These are phyloP conservation scores for Aurelia aurita complex sp. Pacific DNA, from an alignment of 30 jellyfish, hydroid and myxozoan genomes.

Conservation along the genomic window DNA sequence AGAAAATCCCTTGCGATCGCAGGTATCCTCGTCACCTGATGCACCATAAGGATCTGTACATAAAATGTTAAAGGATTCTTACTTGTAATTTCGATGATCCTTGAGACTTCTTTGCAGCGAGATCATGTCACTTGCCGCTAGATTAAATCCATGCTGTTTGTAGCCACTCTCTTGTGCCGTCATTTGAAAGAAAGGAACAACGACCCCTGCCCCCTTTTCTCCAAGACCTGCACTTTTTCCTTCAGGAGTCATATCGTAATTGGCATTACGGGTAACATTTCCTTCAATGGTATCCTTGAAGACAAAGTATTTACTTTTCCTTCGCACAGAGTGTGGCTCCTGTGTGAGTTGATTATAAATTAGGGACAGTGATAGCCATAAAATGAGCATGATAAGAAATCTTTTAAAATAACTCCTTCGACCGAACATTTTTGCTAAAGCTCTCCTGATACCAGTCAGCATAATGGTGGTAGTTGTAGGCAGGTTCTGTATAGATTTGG, in stretches of 20 bases:
- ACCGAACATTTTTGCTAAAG: no score
- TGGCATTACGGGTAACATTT: conserved; percentile 30
- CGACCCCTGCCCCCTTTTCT: conserved; percentile 71
- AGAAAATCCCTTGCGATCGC: no score
- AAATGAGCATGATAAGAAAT: no score
- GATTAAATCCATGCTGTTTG: conserved; percentile 75
- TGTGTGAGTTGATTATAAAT: no score
- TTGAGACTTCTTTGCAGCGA: conserved; percentile 66
- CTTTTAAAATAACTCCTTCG: no score
- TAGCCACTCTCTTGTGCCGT: conserved; percentile 66
- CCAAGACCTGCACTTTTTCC: conserved; percentile 57
- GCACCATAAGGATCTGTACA: background rate
- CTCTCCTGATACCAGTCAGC: no score
- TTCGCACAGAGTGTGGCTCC: no score
- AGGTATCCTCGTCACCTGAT: no score
- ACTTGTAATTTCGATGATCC: conserved; percentile 70
- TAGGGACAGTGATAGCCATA: no score
- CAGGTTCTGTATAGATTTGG: no score
- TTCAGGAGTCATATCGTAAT: conserved; percentile 62
- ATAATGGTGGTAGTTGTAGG: no score
- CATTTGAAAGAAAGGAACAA: conserved; percentile 34
- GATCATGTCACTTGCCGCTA: conserved; percentile 71
- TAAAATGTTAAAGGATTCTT: conserved; percentile 2
- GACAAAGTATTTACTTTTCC: no score
- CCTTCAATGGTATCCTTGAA: background rate